Conservation (phyloP, 1,140 invertebrate species). For the Plutomurus gul region DNA sequence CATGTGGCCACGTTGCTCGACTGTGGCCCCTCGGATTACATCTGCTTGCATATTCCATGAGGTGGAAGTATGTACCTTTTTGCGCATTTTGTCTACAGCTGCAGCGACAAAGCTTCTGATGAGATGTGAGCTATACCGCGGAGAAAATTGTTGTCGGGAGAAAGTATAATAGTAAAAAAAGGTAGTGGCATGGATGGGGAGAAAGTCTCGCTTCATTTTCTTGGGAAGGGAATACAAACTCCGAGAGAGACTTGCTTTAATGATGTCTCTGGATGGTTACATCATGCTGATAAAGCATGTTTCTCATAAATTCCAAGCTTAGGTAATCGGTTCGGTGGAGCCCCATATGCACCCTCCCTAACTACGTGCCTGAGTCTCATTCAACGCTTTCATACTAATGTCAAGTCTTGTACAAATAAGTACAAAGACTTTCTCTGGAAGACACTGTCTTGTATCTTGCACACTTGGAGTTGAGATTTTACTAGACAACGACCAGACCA, state of each 20-base stretch:
- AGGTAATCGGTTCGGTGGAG: background rate
- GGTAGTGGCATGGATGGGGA: background rate
- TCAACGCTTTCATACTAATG: too few species aligned
- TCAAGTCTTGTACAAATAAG: too few species aligned
- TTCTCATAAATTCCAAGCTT: background rate
- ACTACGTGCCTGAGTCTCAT: too few species aligned
- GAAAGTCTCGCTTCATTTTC: background rate
- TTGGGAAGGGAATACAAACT: background rate
- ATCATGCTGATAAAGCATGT: background rate
- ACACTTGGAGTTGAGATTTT: too few species aligned
- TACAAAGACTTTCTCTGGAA: too few species aligned
- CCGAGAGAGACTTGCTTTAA: background rate
- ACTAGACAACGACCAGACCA: too few species aligned
- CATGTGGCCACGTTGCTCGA: too few species aligned
- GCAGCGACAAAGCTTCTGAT: too few species aligned
- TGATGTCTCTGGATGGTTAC: background rate
- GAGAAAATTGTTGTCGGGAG: background rate
- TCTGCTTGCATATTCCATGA: background rate
- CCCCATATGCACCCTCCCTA: too few species aligned
- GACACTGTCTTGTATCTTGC: too few species aligned
- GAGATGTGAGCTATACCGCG: too few species aligned
- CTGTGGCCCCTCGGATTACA: too few species aligned
- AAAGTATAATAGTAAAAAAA: background rate
- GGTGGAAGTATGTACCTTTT: background rate
- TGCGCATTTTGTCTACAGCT: background rate